Percentiles rank a stretch among this genome's conserved stretches.
These are phyloP conservation scores for Lasioglossum malachurum DNA, from an alignment of 2,888 invertebrate species.

Conservation along the genomic window DNA sequence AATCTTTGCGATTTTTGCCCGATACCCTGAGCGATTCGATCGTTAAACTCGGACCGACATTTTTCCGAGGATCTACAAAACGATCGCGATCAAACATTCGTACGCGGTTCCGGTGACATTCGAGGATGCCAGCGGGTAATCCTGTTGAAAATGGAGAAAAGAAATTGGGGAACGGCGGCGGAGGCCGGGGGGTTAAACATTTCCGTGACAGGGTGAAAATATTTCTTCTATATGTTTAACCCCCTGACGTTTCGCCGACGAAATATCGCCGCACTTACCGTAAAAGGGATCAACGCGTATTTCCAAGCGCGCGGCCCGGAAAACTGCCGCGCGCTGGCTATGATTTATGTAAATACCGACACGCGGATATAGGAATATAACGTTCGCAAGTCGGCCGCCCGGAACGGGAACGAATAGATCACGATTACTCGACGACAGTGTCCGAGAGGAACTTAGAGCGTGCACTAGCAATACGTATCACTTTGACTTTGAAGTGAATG, in stretches of 20 bases:
- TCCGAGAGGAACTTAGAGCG: slow-evolving; percentile 45
- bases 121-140: neutral
- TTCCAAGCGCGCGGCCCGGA: slow-evolving; percentile 51
- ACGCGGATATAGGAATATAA: slow-evolving; percentile 58
- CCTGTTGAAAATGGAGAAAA: neutral
- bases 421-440: slow-evolving; percentile 67
- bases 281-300: slow-evolving; percentile 63
- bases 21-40: neutral
- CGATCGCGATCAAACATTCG: neutral
- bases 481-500: slow-evolving; percentile 53
- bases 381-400: slow-evolving; percentile 54
- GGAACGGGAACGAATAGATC: slow-evolving; percentile 69
- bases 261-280: slow-evolving; percentile 69
- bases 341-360: slow-evolving; percentile 70
- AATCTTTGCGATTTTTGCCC: neutral
- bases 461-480: slow-evolving; percentile 55
- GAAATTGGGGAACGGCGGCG: neutral
- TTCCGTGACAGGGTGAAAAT: slow-evolving; percentile 37
- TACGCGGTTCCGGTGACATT: too few relatives aligned
- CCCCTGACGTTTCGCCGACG: slow-evolving; percentile 49
- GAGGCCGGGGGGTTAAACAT: slow-evolving; percentile 19
- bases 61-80: neutral
- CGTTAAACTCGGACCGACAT: too few relatives aligned
- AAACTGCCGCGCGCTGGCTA: slow-evolving; percentile 56
- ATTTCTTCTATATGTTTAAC: slow-evolving; percentile 54